A percentile compares a stretch with the other conserved stretches of the same genome.
phyloP scores from a whole-genome alignment of 2,797 vertebrate genomes.

The Coreius guichenoti region DNA sequence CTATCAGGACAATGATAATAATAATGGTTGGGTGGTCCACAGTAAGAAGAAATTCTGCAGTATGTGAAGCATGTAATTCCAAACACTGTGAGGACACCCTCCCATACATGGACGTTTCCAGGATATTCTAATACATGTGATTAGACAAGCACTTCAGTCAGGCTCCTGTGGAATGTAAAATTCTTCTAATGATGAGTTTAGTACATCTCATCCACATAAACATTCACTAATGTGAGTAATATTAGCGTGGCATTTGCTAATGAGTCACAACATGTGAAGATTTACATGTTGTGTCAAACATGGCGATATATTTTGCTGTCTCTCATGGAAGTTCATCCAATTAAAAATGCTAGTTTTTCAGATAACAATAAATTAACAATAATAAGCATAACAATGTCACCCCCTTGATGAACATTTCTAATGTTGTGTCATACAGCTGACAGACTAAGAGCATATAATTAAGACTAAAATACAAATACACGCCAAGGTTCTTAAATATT shows the following conservation, averaged over 20 bases:
- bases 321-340: constrained; percentile 20
- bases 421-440: constrained; percentile 9
- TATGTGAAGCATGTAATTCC: not conserved
- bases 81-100: not conserved
- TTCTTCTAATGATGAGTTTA: not conserved
- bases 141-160: constrained; percentile 5
- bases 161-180: not conserved
- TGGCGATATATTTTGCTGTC: constrained; percentile 10
- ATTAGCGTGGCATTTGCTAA: constrained; percentile 40
- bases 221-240: constrained; percentile 20
- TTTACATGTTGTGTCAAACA: constrained; percentile 34
- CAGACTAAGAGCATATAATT: not conserved
- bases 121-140: not conserved
- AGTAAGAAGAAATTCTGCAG: not conserved
- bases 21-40: constrained; percentile 1
- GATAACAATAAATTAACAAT: constrained; percentile 22
- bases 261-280: constrained; percentile 34
- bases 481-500: not conserved
- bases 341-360: constrained; percentile 17
- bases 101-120: not conserved
- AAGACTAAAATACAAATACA: not conserved
- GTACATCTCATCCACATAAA: not conserved
- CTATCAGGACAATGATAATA: constrained; percentile 18
- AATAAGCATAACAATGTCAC: not conserved
- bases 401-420: not conserved